phyloP scores from a whole-genome alignment of 2,113 vertebrate genomes.

The Protobothrops flavoviridis region DNA sequence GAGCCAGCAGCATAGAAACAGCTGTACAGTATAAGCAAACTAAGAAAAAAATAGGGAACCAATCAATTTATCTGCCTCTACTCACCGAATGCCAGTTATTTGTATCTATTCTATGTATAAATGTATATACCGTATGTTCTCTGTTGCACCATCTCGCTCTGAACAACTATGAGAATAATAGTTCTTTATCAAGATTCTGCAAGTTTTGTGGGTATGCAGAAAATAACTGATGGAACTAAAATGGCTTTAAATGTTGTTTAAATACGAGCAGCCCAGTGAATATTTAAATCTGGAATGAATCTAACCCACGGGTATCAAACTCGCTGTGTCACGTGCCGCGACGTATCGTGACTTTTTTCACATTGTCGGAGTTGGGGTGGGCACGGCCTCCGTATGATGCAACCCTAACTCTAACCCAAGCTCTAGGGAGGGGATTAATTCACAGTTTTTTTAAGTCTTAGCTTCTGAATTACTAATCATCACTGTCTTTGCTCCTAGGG shows the following conservation, averaged over 20 bases:
- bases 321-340: too few relatives aligned
- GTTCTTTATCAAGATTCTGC: not conserved
- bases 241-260: not conserved
- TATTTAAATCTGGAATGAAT: not conserved
- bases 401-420: not conserved
- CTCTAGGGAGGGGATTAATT: not conserved
- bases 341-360: too few relatives aligned
- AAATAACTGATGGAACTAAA: not conserved
- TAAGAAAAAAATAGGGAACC: not conserved
- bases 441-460: not conserved
- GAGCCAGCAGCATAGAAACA: not conserved
- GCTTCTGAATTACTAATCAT: not conserved
- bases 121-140: not conserved
- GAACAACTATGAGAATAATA: not conserved
- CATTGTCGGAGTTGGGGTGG: too few relatives aligned
- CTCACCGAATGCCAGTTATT: not conserved
- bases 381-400: too few relatives aligned
- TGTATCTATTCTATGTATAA: not conserved
- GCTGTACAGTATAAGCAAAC: not conserved
- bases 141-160: not conserved
- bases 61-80: not conserved
- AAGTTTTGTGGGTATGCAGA: not conserved
- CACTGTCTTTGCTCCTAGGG: conserved; percentile 57
- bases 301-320: too few relatives aligned
- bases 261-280: not conserved